A percentile compares a stretch with the other conserved stretches of the same genome.
Conservation (phyloP, 1,140 invertebrate species). For the Metopolophium dirhodum region DNA sequence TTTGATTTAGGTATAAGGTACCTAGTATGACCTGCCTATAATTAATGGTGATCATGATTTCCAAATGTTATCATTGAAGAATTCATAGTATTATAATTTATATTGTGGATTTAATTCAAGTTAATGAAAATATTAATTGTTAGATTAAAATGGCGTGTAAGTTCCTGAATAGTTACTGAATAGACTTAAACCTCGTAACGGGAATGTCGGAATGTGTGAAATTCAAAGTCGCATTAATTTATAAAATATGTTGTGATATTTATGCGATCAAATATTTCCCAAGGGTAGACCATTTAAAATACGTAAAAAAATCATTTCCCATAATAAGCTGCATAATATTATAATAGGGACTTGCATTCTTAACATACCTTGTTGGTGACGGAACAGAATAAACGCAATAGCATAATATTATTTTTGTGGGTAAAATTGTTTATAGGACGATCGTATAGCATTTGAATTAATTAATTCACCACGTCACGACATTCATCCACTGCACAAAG, state of each 20-base stretch:
- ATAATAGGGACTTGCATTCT: background rate
- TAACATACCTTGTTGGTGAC: background rate
- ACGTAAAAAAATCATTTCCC: background rate
- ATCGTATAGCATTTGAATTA: too few species aligned
- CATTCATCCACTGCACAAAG: too few species aligned
- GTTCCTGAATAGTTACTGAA: background rate
- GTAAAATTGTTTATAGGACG: background rate
- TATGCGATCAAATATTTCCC: background rate
- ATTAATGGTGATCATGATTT: too few species aligned
- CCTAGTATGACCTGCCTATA: background rate
- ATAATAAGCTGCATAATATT: background rate
- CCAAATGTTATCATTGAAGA: too few species aligned
- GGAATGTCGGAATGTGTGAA: background rate
- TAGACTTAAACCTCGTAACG: background rate
- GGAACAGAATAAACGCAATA: background rate
- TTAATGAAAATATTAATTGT: background rate
- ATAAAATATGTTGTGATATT: background rate
- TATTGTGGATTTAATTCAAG: background rate
- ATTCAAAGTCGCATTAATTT: background rate
- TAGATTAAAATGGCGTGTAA: background rate
- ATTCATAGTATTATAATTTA: background rate
- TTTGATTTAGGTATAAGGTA: background rate
- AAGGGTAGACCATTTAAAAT: background rate
- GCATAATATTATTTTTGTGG: background rate
- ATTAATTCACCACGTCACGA: too few species aligned